Conservation (phyloP, 2,888 invertebrate genomes). For the Lasioglossum oenotherae region DNA sequence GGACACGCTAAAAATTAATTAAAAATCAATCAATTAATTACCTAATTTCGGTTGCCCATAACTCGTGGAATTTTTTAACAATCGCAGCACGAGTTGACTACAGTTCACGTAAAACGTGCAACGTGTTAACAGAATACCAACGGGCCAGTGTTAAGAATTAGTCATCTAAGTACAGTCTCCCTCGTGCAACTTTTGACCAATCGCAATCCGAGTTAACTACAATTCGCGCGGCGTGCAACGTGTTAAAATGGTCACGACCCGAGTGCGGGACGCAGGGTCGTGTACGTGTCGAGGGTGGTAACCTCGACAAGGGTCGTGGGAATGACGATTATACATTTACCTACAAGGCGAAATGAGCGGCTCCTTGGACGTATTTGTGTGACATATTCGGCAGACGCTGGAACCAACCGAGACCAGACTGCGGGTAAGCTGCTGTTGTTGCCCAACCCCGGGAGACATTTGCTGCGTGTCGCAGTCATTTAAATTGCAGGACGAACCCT, state of each 20-base stretch:
- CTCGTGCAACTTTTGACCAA: background rate
- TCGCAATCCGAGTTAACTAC: background rate
- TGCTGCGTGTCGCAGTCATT: constrained; percentile 74
- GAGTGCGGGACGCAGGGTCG: background rate
- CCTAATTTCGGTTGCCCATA: background rate
- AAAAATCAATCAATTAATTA: too few species aligned
- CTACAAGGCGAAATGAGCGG: constrained; percentile 87
- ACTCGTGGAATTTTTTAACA: background rate
- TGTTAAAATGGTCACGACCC: background rate
- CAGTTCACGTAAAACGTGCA: background rate
- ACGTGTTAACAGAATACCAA: background rate
- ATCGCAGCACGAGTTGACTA: background rate
- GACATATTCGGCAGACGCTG: constrained; percentile 89
- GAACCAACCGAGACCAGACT: constrained; percentile 85
- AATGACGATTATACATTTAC: constrained; percentile 70
- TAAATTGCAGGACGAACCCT: constrained; percentile 70
- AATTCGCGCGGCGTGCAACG: background rate
- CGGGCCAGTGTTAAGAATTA: background rate
- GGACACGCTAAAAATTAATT: too few species aligned
- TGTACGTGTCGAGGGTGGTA: background rate
- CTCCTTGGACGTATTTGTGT: constrained; percentile 84
- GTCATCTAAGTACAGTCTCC: background rate
- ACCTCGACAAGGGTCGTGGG: background rate
- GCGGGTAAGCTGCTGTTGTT: constrained; percentile 72
- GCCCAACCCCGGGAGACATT: constrained; percentile 70